A percentile compares a stretch with the other conserved stretches of the same genome.
Conservation (phyloP, 2,797 vertebrate species). For the Danio aesculapii region DNA sequence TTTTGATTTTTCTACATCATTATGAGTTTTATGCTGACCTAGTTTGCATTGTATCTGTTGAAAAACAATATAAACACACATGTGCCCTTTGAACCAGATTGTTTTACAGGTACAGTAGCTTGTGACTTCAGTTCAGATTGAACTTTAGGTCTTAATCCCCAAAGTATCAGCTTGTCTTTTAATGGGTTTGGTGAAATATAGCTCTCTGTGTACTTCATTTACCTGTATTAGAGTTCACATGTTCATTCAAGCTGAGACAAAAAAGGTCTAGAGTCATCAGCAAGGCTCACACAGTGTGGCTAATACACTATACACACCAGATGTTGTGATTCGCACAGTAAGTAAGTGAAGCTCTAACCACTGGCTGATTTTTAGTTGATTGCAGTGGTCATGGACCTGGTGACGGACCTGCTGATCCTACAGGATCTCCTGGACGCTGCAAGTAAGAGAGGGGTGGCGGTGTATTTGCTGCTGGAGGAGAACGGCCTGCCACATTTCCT, state of each 20-base stretch:
- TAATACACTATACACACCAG: background rate
- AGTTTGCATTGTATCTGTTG: background rate
- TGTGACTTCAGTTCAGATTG: background rate
- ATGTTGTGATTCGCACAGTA: background rate
- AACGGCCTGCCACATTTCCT: constrained; percentile 85
- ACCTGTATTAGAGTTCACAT: background rate
- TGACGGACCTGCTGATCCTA: constrained; percentile 93
- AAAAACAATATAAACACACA: background rate
- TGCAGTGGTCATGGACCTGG: constrained; percentile 94
- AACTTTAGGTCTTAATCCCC: background rate
- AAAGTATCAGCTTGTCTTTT: background rate
- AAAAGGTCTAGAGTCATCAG: background rate
- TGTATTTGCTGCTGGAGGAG: constrained; percentile 90
- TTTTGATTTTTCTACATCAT: constrained; percentile 22
- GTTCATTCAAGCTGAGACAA: constrained; percentile 5
- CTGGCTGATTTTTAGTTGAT: constrained; percentile 79
- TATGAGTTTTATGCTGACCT: background rate
- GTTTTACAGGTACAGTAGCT: background rate
- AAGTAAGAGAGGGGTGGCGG: constrained; percentile 84
- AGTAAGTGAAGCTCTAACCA: background rate
- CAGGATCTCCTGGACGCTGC: constrained; percentile 92
- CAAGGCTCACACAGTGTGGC: background rate
- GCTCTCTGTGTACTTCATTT: background rate
- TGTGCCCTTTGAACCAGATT: background rate
- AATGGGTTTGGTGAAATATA: background rate